Conservation (phyloP, 2,888 invertebrate species). For the Trichopria drosophilae region DNA sequence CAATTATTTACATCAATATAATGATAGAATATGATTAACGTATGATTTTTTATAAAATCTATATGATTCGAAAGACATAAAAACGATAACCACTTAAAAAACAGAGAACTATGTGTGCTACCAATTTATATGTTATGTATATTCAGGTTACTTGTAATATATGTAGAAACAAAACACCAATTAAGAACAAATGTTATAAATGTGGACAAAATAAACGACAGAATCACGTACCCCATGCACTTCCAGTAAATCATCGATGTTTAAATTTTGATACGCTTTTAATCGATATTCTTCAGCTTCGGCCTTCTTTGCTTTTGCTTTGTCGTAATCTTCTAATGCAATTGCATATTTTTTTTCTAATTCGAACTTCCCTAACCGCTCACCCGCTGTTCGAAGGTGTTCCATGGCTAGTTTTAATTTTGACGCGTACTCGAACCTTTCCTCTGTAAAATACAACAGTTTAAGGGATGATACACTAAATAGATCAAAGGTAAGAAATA, state of each 20-base stretch:
- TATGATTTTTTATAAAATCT: too few species aligned
- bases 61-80: too few species aligned
- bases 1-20: too few species aligned
- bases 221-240: conserved; percentile 70
- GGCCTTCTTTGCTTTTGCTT: conserved; percentile 84
- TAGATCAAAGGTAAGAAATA: not conserved
- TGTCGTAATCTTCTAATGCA: conserved; percentile 88
- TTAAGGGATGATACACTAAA: too few species aligned
- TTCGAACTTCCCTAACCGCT: conserved; percentile 86
- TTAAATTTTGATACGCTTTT: conserved; percentile 74
- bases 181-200: not conserved
- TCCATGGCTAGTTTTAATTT: conserved; percentile 85
- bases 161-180: not conserved
- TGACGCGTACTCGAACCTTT: conserved; percentile 91
- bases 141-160: too few species aligned
- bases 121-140: too few species aligned
- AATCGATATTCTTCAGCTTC: conserved; percentile 84
- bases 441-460: conserved; percentile 65
- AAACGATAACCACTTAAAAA: too few species aligned
- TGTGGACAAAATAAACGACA: too few species aligned
- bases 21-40: too few species aligned
- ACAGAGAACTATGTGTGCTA: too few species aligned
- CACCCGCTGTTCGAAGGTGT: conserved; percentile 82
- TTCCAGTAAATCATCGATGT: conserved; percentile 79
- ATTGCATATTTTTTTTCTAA: conserved; percentile 91